phyloP scores from a whole-genome alignment of 2,888 invertebrate species.

The Phyllotreta striolata region DNA sequence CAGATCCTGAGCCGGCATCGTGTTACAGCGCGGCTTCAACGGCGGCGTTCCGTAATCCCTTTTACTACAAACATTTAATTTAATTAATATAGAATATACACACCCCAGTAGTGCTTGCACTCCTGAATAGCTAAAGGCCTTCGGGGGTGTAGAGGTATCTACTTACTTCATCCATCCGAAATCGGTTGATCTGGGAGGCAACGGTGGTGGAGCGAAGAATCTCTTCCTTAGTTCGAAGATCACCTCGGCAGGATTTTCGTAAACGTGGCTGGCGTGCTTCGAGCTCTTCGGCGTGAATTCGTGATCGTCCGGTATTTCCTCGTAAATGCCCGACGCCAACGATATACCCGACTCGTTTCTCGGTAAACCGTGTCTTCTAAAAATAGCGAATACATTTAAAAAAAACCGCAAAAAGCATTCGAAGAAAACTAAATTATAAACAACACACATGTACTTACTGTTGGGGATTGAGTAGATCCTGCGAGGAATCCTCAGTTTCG shows the following conservation, averaged over 20 bases:
- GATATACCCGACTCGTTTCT: constrained; percentile 68
- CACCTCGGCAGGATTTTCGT: constrained; percentile 61
- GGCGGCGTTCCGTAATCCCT: background rate
- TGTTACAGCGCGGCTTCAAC: constrained; percentile 55
- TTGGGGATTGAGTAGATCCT: constrained; percentile 48
- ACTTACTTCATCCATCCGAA: constrained; percentile 28
- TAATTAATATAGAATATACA: background rate
- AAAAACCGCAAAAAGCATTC: background rate
- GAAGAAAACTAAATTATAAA: too few relatives aligned
- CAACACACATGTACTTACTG: too few relatives aligned
- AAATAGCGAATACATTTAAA: background rate
- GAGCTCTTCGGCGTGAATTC: constrained; percentile 15
- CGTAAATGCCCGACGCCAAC: constrained; percentile 71
- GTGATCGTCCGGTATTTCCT: constrained; percentile 68
- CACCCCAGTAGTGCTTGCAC: background rate
- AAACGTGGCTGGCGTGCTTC: constrained; percentile 51
- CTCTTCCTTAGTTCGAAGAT: constrained; percentile 51
- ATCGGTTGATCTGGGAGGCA: constrained; percentile 59
- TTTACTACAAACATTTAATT: constrained; percentile 12
- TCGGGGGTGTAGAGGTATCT: too few relatives aligned
- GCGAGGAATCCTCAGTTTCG: constrained; percentile 58
- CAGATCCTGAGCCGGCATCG: constrained; percentile 57
- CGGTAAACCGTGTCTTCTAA: constrained; percentile 43
- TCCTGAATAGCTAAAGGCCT: background rate
- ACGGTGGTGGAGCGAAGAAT: constrained; percentile 58